phyloP scores from a whole-genome alignment of 2,113 vertebrate species.

The Actinemys pallida region DNA sequence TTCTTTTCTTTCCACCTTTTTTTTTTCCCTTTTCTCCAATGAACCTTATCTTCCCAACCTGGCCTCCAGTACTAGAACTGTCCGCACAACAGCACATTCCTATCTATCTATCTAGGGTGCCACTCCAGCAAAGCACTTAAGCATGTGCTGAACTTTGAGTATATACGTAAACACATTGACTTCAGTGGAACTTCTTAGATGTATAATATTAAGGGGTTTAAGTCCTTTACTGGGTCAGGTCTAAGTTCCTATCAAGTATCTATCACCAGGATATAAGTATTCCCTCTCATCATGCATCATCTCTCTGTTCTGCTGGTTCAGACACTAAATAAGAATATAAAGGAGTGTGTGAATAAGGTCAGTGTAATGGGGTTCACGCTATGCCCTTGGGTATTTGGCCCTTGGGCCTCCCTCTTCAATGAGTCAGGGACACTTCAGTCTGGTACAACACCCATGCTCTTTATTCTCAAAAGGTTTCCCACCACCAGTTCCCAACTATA shows the following conservation, averaged over 20 bases:
- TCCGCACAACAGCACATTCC: not conserved
- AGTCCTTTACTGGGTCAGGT: not conserved
- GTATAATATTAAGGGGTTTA: not conserved
- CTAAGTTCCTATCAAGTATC: not conserved
- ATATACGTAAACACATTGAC: not conserved
- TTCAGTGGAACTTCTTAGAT: not conserved
- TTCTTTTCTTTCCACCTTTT: not conserved
- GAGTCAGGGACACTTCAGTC: too few species aligned
- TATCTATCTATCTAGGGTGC: rapidly evolving
- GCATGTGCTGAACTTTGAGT: too few species aligned
- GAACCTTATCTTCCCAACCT: not conserved
- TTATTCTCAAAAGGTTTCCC: too few species aligned
- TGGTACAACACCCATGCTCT: too few species aligned
- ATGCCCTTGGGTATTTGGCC: too few species aligned
- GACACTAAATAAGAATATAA: too few species aligned
- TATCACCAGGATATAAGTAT: not conserved
- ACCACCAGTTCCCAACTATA: too few species aligned
- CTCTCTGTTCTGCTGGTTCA: too few species aligned
- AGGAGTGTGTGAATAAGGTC: not conserved
- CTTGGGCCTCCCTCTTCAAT: too few species aligned
- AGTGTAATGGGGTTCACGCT: too few species aligned
- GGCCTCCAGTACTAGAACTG: not conserved
- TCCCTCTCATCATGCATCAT: not conserved
- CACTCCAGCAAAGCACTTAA: rapidly evolving
- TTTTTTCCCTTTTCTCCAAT: not conserved